Evolutionary conservation across 1,140 invertebrate species (phyloP), one percentile per base, ranked within the genome.

Genomic region (Temnothorax curvispinosus): DNA sequence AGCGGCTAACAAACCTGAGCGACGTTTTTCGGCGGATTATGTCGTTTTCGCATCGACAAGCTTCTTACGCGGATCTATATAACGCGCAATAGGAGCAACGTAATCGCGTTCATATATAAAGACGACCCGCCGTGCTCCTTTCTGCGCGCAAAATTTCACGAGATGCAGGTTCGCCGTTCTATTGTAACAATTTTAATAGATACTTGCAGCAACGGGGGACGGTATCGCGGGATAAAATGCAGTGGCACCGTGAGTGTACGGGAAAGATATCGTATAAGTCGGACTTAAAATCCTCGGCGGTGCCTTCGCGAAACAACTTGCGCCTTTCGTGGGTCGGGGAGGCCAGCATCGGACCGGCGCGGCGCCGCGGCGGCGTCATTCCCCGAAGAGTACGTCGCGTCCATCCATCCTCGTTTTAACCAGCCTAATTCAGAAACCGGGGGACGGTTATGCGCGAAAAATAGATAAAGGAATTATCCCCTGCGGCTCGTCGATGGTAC

Each of bases 261-360:
- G 92, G 75, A 87, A 89, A 94, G 94, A 95, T 95, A 95, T 93
- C 93, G 93, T 94, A 93, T 94, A 94, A 94, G 94, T 92, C 92
- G 91, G 91, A 94, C 91, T 94, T 94, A 94, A 94, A 92, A 89
- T 91, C 77, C 81, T 88, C 89, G 85, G 86, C 91, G 88, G 89
- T 89, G 91, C 89, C 76, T 80, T 72, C 85, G 84, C 76, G 84
- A 85, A 71, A 71, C 78, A 74, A 90, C 41, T 71, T 62, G 85
- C 15, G 15, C 54, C 60, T 69, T 60, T 77, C 88, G 18, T 41
- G 15, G 13, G 35, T 41, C 35, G 18, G 27, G 41, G 21, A 18
- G 35, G 50, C 52, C 54, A 52, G 27, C 44, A 62, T 64, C 47
- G 84, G 41, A 88, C 9, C 21, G 54, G 27, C 27, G 27, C 27